These are phyloP conservation scores for Phymorhynchus buccinoides DNA, from an alignment of 1,140 invertebrate genomes.

Conservation along the genomic window DNA sequence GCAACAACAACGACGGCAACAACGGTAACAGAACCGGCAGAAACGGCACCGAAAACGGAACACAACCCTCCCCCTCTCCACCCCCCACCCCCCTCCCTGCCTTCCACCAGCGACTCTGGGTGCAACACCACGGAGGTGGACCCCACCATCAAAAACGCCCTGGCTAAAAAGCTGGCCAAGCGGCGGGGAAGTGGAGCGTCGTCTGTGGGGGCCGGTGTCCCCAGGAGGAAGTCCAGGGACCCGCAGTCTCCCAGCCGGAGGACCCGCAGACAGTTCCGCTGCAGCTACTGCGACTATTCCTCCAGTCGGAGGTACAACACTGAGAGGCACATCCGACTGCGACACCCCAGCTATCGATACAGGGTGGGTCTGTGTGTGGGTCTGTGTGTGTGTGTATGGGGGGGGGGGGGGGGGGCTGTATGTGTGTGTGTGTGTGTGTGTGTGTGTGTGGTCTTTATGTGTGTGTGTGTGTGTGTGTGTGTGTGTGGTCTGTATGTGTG, in stretches of 20 bases:
- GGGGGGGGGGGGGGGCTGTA: no score
- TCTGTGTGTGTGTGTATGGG: no score
- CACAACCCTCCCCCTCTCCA: neutral
- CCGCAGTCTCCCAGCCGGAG: neutral
- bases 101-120: neutral
- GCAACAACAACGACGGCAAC: no score
- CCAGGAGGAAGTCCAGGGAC: neutral
- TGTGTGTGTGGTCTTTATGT: no score
- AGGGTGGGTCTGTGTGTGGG: neutral
- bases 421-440: no score
- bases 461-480: no score
- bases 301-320: constrained; percentile 28
- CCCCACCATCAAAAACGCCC: neutral
- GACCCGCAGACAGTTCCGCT: neutral
- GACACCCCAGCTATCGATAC: constrained; percentile 27
- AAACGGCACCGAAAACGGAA: neutral
- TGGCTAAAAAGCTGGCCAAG: neutral
- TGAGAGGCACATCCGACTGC: constrained; percentile 29
- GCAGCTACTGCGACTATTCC: constrained; percentile 29
- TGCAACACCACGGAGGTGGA: neutral
- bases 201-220: neutral
- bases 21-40: no score
- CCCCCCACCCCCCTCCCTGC: neutral
- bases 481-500: no score
- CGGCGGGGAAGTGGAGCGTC: neutral